A percentile compares a stretch with the other conserved stretches of the same genome.
Conservation (phyloP, 2,888 invertebrate species). For the Ephialtes manifestator region DNA sequence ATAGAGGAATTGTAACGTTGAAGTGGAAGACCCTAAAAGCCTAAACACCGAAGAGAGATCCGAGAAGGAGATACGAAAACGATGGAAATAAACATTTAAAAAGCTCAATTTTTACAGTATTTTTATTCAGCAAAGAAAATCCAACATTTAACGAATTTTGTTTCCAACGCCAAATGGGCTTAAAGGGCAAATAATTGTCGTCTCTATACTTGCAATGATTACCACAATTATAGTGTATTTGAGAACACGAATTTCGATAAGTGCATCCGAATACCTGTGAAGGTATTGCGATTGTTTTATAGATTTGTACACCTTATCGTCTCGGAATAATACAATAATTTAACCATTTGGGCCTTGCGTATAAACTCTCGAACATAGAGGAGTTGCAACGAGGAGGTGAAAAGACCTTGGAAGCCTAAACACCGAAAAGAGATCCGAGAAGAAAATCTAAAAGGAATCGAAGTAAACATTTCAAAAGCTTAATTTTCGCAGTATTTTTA, state of each 20-base stretch:
- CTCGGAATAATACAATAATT: conserved; percentile 36
- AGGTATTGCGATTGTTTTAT: neutral
- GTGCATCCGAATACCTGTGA: neutral
- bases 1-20: conserved; percentile 47
- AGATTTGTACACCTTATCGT: conserved; percentile 7
- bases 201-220: too few relatives aligned
- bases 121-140: too few relatives aligned
- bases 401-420: conserved; percentile 77
- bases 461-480: conserved; percentile 17
- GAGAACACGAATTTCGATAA: too few relatives aligned
- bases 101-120: too few relatives aligned
- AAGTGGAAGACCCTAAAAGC: conserved; percentile 74
- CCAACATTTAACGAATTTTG: too few relatives aligned
- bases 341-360: conserved; percentile 38
- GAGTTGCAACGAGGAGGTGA: conserved; percentile 61
- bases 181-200: too few relatives aligned
- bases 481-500: too few relatives aligned
- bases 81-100: conserved; percentile 15
- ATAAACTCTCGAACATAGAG: conserved; percentile 9
- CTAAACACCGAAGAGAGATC: conserved; percentile 74
- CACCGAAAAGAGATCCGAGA: conserved; percentile 67
- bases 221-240: too few relatives aligned
- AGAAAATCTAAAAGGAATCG: conserved; percentile 45
- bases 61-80: conserved; percentile 53
- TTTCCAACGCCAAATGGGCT: too few relatives aligned